phyloP scores from a whole-genome alignment of 2,888 invertebrate species.

The Synergus gifuensis region DNA sequence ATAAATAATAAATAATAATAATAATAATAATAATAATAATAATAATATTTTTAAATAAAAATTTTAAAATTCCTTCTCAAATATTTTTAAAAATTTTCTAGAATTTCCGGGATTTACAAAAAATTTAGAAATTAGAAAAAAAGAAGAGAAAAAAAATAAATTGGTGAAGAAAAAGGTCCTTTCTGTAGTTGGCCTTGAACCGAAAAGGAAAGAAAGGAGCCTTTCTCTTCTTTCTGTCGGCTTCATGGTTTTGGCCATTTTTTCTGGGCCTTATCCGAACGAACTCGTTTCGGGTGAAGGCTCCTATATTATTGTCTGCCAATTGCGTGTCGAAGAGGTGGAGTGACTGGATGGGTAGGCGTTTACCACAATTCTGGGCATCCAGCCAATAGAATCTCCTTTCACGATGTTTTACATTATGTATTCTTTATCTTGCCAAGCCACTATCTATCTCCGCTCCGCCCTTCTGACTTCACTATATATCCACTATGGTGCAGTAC shows the following conservation, averaged over 20 bases:
- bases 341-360: slow-evolving; percentile 71
- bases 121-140: no score
- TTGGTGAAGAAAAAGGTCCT: slow-evolving; percentile 37
- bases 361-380: slow-evolving; percentile 67
- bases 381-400: slow-evolving; percentile 71
- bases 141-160: no score
- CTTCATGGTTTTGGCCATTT: slow-evolving; percentile 3
- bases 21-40: no score
- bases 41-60: no score
- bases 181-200: background rate
- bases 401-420: slow-evolving; percentile 71
- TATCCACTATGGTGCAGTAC: slow-evolving; percentile 17
- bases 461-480: slow-evolving; percentile 62
- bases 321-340: slow-evolving; percentile 71
- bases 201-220: background rate
- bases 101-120: no score
- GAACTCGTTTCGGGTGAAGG: background rate
- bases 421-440: slow-evolving; percentile 75
- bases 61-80: no score
- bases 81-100: no score
- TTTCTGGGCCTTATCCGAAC: background rate
- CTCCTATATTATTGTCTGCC: slow-evolving; percentile 63
- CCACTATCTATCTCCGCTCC: slow-evolving; percentile 74
- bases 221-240: background rate
- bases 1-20: no score